Evolutionary conservation across 1,140 invertebrate genomes (phyloP).

Genomic region (Sminthurinus signatus): DNA sequence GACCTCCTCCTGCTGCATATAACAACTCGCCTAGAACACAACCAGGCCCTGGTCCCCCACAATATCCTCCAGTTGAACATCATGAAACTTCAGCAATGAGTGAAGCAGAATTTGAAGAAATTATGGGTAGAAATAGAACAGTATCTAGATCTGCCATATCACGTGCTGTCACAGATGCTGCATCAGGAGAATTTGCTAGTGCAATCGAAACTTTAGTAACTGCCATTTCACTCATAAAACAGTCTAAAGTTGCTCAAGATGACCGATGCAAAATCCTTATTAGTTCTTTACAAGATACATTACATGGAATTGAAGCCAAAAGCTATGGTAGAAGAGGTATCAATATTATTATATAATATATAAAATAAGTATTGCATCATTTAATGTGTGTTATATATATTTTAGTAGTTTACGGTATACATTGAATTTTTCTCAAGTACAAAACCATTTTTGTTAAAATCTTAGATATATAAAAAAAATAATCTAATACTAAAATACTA

Average conservation of each 20-base stretch:
- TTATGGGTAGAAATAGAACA: slow-evolving; percentile 93
- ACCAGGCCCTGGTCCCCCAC: slow-evolving; percentile 46
- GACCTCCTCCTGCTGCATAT: slow-evolving; percentile 50
- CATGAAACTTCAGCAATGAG: slow-evolving; percentile 58
- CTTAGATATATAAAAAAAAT: no score
- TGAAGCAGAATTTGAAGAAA: slow-evolving; percentile 97
- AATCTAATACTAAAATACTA: no score
- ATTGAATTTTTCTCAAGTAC: no score
- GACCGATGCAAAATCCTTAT: slow-evolving; percentile 98
- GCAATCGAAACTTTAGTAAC: slow-evolving; percentile 98
- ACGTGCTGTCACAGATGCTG: slow-evolving; percentile 93
- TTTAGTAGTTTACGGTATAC: no score
- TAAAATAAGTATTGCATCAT: neutral
- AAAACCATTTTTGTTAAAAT: no score
- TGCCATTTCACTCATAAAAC: slow-evolving; percentile 96
- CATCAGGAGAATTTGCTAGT: slow-evolving; percentile 86
- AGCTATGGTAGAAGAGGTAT: slow-evolving; percentile 62
- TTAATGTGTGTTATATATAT: neutral
- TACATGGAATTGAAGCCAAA: slow-evolving; percentile 94
- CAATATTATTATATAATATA: slow-evolving; percentile 14
- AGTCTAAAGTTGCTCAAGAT: slow-evolving; percentile 95
- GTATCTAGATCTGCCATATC: slow-evolving; percentile 96
- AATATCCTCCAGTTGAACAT: slow-evolving; percentile 41
- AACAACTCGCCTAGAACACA: slow-evolving; percentile 43
- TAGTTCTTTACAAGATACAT: slow-evolving; percentile 90